Evolutionary conservation across 2,888 invertebrate genomes (phyloP).

Genomic region (Drosophila ustulata): DNA sequence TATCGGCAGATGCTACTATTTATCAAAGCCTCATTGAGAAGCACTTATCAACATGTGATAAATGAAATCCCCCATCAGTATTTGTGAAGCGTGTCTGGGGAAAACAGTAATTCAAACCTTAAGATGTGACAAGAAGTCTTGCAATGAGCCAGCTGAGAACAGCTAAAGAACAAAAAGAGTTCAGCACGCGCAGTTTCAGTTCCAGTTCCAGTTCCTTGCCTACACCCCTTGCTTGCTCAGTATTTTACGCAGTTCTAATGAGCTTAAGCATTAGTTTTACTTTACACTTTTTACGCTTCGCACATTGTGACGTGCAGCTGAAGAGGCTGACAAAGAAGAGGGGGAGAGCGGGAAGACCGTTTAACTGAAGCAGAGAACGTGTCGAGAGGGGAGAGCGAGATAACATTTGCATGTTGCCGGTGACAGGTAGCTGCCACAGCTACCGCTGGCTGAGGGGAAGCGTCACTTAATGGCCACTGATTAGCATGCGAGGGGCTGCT

Average conservation of each 20-base stretch:
- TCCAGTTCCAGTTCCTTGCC: constrained; percentile 22
- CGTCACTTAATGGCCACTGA: constrained; percentile 67
- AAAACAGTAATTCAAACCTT: constrained; percentile 13
- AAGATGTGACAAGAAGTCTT: constrained; percentile 36
- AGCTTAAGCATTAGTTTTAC: constrained; percentile 45
- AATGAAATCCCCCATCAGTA: constrained; percentile 26
- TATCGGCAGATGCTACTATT: constrained; percentile 28
- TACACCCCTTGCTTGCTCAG: not conserved
- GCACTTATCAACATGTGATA: constrained; percentile 33
- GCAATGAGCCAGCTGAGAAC: constrained; percentile 12
- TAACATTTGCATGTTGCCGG: constrained; percentile 54
- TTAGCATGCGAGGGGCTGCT: constrained; percentile 59
- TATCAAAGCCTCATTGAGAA: constrained; percentile 34
- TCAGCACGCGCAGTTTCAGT: constrained; percentile 42
- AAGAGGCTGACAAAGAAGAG: not conserved
- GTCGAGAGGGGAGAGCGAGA: constrained; percentile 29
- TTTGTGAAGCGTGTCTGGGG: constrained; percentile 14
- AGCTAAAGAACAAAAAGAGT: constrained; percentile 9
- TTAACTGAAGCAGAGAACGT: constrained; percentile 48
- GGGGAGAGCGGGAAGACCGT: constrained; percentile 1
- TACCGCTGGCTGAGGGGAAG: constrained; percentile 31
- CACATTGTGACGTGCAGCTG: constrained; percentile 44
- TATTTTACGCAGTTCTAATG: constrained; percentile 40
- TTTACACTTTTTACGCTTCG: constrained; percentile 36
- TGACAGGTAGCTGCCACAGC: constrained; percentile 54